phyloP scores from a whole-genome alignment of 35 echinoderm and acorn worm species.

The Hemicentrotus pulcherrimus region DNA sequence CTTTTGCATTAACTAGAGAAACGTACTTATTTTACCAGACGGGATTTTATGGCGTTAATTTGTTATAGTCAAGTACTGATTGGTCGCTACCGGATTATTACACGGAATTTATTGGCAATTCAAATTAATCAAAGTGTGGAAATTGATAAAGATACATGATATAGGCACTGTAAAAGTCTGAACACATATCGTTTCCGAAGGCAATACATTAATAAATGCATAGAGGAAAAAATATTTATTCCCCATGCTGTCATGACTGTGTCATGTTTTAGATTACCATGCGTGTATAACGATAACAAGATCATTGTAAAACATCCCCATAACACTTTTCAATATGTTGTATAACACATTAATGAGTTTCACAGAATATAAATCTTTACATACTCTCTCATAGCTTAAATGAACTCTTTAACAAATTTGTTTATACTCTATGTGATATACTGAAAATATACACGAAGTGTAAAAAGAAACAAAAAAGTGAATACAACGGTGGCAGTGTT shows the following conservation, averaged over 20 bases:
- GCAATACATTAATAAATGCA: neutral
- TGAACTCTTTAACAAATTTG: conserved; percentile 8
- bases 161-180: neutral
- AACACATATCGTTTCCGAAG: neutral
- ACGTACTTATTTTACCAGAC: neutral
- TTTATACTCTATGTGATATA: conserved; percentile 14
- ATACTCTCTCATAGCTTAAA: conserved; percentile 13
- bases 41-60: neutral
- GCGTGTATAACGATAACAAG: neutral
- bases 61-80: neutral
- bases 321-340: conserved; percentile 17
- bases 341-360: neutral
- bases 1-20: neutral
- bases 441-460: conserved; percentile 18
- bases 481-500: conserved; percentile 33
- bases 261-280: neutral
- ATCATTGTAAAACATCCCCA: neutral
- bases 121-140: neutral
- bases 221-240: neutral
- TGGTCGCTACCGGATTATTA: neutral
- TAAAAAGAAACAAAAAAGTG: neutral
- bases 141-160: neutral
- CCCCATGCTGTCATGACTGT: neutral
- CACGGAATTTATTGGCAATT: neutral
- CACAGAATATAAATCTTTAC: conserved; percentile 14